Evolutionary conservation across 1,140 invertebrate species (phyloP).

Genomic region (Cryptotermes secundus): DNA sequence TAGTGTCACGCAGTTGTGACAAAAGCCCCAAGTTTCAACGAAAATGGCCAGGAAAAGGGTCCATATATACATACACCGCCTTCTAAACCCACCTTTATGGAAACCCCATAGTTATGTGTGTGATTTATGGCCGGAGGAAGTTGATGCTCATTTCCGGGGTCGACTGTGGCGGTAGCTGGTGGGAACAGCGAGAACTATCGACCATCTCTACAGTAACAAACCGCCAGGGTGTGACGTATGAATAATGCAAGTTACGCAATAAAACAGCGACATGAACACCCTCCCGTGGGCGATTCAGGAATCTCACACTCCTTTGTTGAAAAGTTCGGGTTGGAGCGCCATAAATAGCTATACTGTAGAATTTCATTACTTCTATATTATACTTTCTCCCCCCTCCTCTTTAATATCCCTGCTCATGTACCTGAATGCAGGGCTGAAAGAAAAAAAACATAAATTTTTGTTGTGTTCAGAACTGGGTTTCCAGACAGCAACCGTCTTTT

Average conservation of each 20-base stretch:
- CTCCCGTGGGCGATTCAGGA: background rate
- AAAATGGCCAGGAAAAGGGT: background rate
- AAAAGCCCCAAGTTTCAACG: background rate
- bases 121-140: background rate
- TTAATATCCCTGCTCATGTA: background rate
- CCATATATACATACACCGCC: background rate
- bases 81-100: background rate
- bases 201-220: background rate
- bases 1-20: background rate
- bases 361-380: conserved; percentile 1
- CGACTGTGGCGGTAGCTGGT: conserved; percentile 12
- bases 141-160: conserved; percentile 14
- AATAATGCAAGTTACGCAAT: conserved; percentile 7
- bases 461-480: background rate
- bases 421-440: background rate
- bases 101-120: background rate
- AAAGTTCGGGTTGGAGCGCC: background rate
- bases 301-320: background rate
- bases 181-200: conserved; percentile 4
- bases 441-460: background rate
- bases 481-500: too few relatives aligned
- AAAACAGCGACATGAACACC: background rate
- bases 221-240: conserved; percentile 7
- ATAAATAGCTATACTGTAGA: background rate
- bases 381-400: background rate